Percentiles rank a stretch among this genome's conserved stretches.
Conservation (phyloP, 2,888 invertebrate species). For the Tubulanus polymorphus region DNA sequence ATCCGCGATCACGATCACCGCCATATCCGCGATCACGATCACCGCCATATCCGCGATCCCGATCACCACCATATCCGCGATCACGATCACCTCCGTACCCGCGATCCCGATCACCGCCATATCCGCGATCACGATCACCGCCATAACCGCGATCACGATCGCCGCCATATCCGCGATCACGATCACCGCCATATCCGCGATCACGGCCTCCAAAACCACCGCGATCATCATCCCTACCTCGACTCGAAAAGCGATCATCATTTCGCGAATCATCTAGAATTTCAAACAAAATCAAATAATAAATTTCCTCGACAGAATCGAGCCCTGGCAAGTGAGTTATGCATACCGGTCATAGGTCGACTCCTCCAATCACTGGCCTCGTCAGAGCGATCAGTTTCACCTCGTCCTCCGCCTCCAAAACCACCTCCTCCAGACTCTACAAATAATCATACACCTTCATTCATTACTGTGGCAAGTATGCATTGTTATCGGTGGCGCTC, state of each 20-base stretch:
- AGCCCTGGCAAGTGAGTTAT: too few relatives aligned
- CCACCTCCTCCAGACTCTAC: conserved; percentile 12
- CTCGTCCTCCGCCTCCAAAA: conserved; percentile 11
- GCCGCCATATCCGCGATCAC: conserved; percentile 21
- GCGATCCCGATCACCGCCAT: conserved; percentile 43
- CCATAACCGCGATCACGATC: conserved; percentile 11
- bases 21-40: conserved; percentile 39
- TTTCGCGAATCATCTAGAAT: neutral
- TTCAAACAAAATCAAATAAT: neutral
- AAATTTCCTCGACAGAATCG: neutral
- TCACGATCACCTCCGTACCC: conserved; percentile 15
- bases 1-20: conserved; percentile 27
- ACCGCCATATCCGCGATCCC: conserved; percentile 4
- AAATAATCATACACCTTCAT: neutral
- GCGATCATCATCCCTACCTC: conserved; percentile 8
- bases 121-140: conserved; percentile 7
- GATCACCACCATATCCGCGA: conserved; percentile 6
- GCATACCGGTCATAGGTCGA: too few relatives aligned
- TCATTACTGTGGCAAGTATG: too few relatives aligned
- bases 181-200: conserved; percentile 41
- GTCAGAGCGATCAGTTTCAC: conserved; percentile 1
- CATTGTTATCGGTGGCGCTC: too few relatives aligned
- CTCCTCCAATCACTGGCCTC: too few relatives aligned
- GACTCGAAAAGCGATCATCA: neutral
- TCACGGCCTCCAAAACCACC: conserved; percentile 13